A percentile compares a stretch with the other conserved stretches of the same genome.
phyloP scores from a whole-genome alignment of 2,797 vertebrate genomes.

The Hypotaenidia okinawae region DNA sequence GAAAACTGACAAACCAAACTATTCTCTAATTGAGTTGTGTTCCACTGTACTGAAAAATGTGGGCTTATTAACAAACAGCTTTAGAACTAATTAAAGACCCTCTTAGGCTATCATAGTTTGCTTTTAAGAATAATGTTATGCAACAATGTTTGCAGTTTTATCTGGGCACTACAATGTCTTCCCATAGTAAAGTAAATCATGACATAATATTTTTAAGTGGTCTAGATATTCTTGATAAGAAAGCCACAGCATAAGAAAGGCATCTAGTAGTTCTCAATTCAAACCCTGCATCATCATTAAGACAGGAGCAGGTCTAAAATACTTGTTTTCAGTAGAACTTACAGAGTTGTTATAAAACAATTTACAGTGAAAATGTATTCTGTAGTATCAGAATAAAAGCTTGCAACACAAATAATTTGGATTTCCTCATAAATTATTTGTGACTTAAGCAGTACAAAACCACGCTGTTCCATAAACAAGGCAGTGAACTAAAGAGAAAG shows the following conservation, averaged over 20 bases:
- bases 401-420: neutral
- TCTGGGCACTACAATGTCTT: neutral
- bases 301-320: neutral
- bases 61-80: constrained; percentile 14
- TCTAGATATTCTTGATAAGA: neutral
- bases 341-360: neutral
- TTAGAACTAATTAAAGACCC: constrained; percentile 41
- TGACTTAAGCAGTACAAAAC: neutral
- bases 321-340: neutral
- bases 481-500: neutral
- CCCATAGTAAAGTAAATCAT: neutral
- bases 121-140: constrained; percentile 20
- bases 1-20: constrained; percentile 68
- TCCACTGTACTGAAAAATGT: constrained; percentile 49
- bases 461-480: neutral
- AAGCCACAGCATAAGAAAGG: neutral
- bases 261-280: neutral
- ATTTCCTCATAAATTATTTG: neutral
- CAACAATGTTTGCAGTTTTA: neutral
- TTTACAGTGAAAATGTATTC: neutral
- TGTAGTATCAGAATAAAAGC: neutral
- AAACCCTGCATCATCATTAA: neutral
- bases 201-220: neutral
- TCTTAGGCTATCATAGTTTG: neutral
- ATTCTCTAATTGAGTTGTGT: constrained; percentile 56